A percentile compares a stretch with the other conserved stretches of the same genome.
phyloP scores from a whole-genome alignment of 2,797 vertebrate species.

The Tinamus major region DNA sequence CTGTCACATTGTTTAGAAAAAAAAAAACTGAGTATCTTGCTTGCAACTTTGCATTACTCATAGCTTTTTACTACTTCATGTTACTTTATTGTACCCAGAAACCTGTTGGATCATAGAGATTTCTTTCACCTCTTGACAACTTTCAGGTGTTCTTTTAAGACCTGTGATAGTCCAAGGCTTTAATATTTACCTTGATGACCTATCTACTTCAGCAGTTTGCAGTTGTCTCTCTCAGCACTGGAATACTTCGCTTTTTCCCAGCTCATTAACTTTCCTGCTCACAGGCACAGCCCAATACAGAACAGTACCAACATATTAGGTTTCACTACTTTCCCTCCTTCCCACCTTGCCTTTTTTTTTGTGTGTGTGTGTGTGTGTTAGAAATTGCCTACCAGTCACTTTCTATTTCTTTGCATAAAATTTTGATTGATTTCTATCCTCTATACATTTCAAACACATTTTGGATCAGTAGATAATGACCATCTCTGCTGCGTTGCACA shows the following conservation, averaged over 20 bases:
- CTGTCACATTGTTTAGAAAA: not conserved
- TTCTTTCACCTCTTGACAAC: not conserved
- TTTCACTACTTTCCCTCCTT: not conserved
- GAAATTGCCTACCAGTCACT: not conserved
- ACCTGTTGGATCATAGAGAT: not conserved
- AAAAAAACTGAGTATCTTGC: not conserved
- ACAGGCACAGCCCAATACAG: not conserved
- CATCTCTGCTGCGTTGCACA: no score
- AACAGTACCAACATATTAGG: not conserved
- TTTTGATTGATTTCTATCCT: not conserved
- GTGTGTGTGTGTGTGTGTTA: no score
- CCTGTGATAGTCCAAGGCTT: conserved; percentile 10
- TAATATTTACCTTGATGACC: conserved; percentile 40
- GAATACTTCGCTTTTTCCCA: not conserved
- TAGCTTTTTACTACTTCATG: not conserved
- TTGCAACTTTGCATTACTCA: no score
- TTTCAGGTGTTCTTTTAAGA: conserved; percentile 37
- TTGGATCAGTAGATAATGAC: not conserved
- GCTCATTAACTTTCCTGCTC: conserved; percentile 34
- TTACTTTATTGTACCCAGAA: not conserved
- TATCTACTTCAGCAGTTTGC: conserved; percentile 20
- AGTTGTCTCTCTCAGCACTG: not conserved
- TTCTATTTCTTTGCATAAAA: not conserved
- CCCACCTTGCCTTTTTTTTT: not conserved
- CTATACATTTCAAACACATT: not conserved